Conservation (phyloP, 53 echinoderm and acorn worm species). For the Patiria pectinifera region DNA sequence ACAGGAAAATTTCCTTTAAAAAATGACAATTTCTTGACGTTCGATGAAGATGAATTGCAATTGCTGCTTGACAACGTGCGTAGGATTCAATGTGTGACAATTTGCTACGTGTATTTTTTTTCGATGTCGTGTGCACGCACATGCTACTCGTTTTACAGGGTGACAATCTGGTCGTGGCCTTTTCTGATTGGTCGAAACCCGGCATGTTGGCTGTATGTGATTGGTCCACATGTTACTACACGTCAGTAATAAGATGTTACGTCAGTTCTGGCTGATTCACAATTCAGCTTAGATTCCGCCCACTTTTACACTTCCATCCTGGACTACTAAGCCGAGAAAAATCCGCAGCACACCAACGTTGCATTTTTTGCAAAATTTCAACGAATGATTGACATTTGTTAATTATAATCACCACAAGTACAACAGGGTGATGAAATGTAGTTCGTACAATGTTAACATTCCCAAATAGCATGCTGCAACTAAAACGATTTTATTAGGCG, state of each 20-base stretch:
- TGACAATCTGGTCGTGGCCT: constrained; percentile 80
- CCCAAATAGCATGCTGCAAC: no score
- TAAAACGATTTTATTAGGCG: no score
- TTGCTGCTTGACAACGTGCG: not conserved
- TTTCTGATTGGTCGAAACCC: constrained; percentile 85
- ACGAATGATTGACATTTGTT: no score
- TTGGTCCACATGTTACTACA: constrained; percentile 79
- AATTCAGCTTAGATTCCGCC: not conserved
- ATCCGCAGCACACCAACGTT: no score
- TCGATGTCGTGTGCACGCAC: constrained; percentile 22
- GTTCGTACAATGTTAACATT: no score
- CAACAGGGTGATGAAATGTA: no score
- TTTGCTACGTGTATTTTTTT: constrained; percentile 12
- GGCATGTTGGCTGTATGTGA: constrained; percentile 76
- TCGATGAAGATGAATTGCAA: not conserved
- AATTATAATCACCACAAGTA: no score
- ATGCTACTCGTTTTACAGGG: constrained; percentile 63
- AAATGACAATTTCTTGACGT: not conserved
- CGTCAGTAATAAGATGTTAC: constrained; percentile 47
- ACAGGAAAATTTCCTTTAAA: not conserved
- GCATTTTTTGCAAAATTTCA: no score
- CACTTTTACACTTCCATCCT: no score
- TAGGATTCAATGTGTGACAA: not conserved
- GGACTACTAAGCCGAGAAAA: no score
- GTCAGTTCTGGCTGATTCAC: constrained; percentile 50